Conservation (phyloP, 2,888 invertebrate species). For the Cyclophora albipunctata region DNA sequence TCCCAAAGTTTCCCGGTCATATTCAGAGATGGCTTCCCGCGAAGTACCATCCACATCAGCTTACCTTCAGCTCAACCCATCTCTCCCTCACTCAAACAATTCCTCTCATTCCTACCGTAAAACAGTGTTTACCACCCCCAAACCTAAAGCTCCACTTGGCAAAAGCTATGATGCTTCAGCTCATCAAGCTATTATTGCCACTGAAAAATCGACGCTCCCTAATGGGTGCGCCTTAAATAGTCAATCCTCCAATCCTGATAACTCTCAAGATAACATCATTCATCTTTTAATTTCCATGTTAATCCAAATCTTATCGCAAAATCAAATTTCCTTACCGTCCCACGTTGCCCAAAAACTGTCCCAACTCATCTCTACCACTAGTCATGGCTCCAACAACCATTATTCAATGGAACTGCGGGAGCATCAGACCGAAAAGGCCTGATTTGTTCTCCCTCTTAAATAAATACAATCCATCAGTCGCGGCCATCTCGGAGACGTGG, state of each 20-base stretch:
- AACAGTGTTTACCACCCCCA: not conserved
- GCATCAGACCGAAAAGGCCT: conserved; percentile 5
- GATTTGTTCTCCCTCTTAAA: not conserved
- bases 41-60: not conserved
- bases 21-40: not conserved
- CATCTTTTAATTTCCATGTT: not conserved
- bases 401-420: conserved; percentile 15
- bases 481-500: conserved; percentile 3
- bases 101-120: not conserved
- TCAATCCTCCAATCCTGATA: not conserved
- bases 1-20: not conserved
- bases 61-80: not conserved
- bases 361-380: not conserved
- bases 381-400: not conserved
- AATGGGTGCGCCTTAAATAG: conserved; percentile 1
- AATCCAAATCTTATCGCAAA: not conserved
- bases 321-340: conserved; percentile 1
- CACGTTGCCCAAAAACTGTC: conserved; percentile 3
- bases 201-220: not conserved
- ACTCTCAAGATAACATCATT: not conserved
- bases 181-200: not conserved
- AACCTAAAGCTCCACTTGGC: conserved; percentile 2
- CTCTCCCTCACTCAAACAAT: not conserved
- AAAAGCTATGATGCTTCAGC: conserved; percentile 1
- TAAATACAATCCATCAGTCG: not conserved